Conservation (phyloP, 2,888 invertebrate genomes). For the Osmoderma eremita region DNA sequence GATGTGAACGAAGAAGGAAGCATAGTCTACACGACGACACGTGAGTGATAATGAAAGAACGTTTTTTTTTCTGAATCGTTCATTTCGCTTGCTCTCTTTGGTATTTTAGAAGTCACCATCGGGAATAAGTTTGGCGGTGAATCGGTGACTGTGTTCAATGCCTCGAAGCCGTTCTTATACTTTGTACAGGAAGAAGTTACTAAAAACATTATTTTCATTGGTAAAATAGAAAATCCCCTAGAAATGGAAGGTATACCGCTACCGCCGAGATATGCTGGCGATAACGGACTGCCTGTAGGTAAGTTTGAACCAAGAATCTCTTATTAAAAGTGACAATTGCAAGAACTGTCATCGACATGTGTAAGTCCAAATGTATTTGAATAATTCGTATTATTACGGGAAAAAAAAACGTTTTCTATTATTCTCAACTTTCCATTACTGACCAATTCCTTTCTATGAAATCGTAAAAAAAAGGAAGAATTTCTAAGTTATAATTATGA, state of each 20-base stretch:
- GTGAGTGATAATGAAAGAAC: slow-evolving; percentile 60
- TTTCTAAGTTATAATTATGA: not conserved
- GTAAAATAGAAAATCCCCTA: slow-evolving; percentile 75
- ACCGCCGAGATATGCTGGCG: slow-evolving; percentile 44
- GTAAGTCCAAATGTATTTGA: too few species aligned
- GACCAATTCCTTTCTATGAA: too few species aligned
- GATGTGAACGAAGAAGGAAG: slow-evolving; percentile 82
- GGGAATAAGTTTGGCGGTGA: slow-evolving; percentile 76
- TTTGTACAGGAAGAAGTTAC: slow-evolving; percentile 81
- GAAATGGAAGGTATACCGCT: slow-evolving; percentile 52
- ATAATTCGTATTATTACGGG: too few species aligned
- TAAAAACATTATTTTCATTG: slow-evolving; percentile 79
- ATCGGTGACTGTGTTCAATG: slow-evolving; percentile 71
- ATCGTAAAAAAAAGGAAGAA: not conserved
- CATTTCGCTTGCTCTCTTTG: too few species aligned
- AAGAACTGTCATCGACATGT: too few species aligned
- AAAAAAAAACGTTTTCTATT: too few species aligned
- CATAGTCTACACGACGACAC: slow-evolving; percentile 75
- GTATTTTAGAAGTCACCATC: slow-evolving; percentile 69
- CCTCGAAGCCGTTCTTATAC: slow-evolving; percentile 81
- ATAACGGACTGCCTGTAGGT: not conserved
- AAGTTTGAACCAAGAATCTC: too few species aligned
- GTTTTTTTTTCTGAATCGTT: too few species aligned
- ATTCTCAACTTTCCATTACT: too few species aligned
- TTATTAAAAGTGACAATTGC: too few species aligned